These are phyloP conservation scores for Clitarchus hookeri DNA, from an alignment of 2,888 invertebrate species.

Conservation along the genomic window DNA sequence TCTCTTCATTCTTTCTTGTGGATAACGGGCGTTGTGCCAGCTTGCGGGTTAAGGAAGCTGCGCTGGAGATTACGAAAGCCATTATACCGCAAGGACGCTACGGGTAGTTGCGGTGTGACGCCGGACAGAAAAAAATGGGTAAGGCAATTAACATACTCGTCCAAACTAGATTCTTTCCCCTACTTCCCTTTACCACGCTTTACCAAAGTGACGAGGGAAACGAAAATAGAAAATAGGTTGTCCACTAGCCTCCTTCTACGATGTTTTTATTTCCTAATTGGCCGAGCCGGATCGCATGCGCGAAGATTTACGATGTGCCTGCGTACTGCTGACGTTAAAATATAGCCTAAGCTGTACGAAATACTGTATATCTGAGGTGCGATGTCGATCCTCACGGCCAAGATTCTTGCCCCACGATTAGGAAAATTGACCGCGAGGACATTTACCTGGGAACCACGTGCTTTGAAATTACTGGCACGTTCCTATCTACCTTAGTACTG, in stretches of 20 bases:
- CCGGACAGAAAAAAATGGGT: neutral
- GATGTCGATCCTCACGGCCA: too few species aligned
- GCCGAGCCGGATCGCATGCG: neutral
- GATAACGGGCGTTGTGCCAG: constrained; percentile 1
- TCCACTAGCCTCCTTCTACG: constrained; percentile 9
- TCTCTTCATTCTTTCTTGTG: neutral
- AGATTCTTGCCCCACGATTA: too few species aligned
- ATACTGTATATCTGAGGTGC: too few species aligned
- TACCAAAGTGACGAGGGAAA: neutral
- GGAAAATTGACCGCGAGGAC: too few species aligned
- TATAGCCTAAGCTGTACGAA: too few species aligned
- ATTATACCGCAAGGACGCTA: constrained; percentile 1
- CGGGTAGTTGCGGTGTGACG: neutral
- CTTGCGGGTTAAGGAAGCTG: neutral
- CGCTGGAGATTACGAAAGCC: neutral
- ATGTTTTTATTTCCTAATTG: constrained; percentile 1
- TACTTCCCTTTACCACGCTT: neutral
- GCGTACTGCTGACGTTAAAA: too few species aligned
- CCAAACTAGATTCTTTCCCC: neutral
- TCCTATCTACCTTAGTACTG: too few species aligned
- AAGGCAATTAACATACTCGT: neutral
- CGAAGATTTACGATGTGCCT: too few species aligned
- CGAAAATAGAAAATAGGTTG: constrained; percentile 9
- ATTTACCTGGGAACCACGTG: too few species aligned
- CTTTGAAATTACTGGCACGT: too few species aligned